Evolutionary conservation across 2,888 invertebrate genomes (phyloP).

Genomic region (Lycocerus yunnanus): DNA sequence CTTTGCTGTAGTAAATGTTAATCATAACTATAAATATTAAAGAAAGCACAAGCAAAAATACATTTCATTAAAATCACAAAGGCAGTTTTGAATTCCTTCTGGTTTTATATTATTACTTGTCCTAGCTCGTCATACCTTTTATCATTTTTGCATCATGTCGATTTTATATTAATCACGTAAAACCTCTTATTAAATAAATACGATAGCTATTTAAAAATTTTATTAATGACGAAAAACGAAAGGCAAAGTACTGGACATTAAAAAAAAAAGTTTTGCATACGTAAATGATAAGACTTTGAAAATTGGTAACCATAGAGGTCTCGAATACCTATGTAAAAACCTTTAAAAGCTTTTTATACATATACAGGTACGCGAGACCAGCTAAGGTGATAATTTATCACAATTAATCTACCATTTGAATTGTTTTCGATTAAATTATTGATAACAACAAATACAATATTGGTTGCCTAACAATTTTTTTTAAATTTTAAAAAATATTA

Average conservation of each 20-base stretch:
- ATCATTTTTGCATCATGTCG: not conserved
- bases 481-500: not conserved
- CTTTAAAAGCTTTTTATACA: slow-evolving; percentile 35
- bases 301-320: slow-evolving; percentile 50
- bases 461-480: not conserved
- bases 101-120: too few species aligned
- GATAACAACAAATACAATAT: not conserved
- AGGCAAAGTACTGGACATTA: not conserved
- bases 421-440: slow-evolving; percentile 3
- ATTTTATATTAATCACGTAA: not conserved
- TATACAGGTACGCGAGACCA: slow-evolving; percentile 53
- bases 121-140: not conserved
- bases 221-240: not conserved
- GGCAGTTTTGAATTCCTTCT: too few species aligned
- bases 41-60: too few species aligned
- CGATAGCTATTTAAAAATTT: not conserved
- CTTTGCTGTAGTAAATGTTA: too few species aligned
- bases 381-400: slow-evolving; percentile 33
- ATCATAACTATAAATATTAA: too few species aligned
- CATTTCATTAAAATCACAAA: too few species aligned
- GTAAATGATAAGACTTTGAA: slow-evolving; percentile 51
- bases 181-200: not conserved
- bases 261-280: not conserved
- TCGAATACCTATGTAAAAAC: slow-evolving; percentile 51
- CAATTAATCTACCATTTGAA: slow-evolving; percentile 19